phyloP scores from a whole-genome alignment of 2,888 invertebrate genomes.

The Cantharis rufa region DNA sequence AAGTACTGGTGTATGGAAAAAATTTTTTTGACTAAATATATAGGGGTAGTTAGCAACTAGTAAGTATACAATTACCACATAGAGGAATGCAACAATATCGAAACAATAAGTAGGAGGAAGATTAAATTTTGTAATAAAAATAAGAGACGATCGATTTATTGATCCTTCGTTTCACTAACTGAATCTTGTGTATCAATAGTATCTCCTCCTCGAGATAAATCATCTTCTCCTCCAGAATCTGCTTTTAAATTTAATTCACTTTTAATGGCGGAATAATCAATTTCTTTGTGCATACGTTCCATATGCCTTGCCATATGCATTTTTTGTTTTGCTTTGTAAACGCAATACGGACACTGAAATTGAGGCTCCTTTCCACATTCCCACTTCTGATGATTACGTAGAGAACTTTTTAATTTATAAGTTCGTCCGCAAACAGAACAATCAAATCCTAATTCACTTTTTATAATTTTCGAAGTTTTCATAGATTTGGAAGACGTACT shows the following conservation, averaged over 20 bases:
- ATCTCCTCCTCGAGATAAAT: neutral
- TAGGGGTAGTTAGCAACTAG: neutral
- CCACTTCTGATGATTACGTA: constrained; percentile 84
- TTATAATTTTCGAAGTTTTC: constrained; percentile 42
- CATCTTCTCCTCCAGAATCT: constrained; percentile 1
- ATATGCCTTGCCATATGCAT: constrained; percentile 83
- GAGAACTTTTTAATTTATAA: constrained; percentile 84
- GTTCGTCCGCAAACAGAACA: constrained; percentile 83
- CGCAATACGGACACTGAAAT: constrained; percentile 81
- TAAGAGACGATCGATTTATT: neutral
- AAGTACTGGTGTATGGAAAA: neutral
- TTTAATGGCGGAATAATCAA: constrained; percentile 51
- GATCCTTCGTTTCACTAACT: neutral
- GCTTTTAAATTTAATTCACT: constrained; percentile 44
- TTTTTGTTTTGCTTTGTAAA: constrained; percentile 82
- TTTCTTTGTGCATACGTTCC: constrained; percentile 76
- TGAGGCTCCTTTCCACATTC: constrained; percentile 85
- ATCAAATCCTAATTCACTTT: constrained; percentile 63
- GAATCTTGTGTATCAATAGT: neutral
- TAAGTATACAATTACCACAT: neutral
- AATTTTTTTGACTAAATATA: neutral
- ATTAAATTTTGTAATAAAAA: neutral
- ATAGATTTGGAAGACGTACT: constrained; percentile 43
- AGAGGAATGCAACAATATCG: neutral
- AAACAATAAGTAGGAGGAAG: neutral